Conservation (phyloP, 1,140 invertebrate species). For the Cecropterus lyciades region DNA sequence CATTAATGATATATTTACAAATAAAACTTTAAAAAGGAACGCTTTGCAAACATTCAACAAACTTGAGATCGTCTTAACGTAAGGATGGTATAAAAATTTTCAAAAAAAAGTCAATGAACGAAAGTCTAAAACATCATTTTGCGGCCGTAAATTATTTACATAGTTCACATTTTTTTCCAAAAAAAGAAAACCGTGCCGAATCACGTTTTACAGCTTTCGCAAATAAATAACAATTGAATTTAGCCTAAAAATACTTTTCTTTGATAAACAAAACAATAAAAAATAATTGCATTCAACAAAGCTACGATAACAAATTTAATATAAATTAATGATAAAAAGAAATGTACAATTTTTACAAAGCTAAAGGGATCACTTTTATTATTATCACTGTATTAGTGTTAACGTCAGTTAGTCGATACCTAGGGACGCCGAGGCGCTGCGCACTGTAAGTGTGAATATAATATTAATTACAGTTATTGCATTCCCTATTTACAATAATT, state of each 20-base stretch:
- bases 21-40: slow-evolving; percentile 84
- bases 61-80: slow-evolving; percentile 84
- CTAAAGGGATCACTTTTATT: slow-evolving; percentile 74
- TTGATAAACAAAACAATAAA: slow-evolving; percentile 84
- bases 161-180: slow-evolving; percentile 53
- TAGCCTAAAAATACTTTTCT: slow-evolving; percentile 81
- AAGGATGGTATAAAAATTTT: slow-evolving; percentile 82
- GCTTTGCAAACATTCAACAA: slow-evolving; percentile 84
- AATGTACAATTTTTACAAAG: slow-evolving; percentile 82
- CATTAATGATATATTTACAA: slow-evolving; percentile 82
- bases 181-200: slow-evolving; percentile 66
- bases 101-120: slow-evolving; percentile 75
- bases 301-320: slow-evolving; percentile 84
- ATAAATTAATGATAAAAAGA: slow-evolving; percentile 82
- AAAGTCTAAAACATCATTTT: slow-evolving; percentile 71
- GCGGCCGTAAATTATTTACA: slow-evolving; percentile 71
- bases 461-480: slow-evolving; percentile 44
- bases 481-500: slow-evolving; percentile 57
- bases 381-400: slow-evolving; percentile 72
- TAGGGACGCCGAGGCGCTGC: slow-evolving; percentile 16
- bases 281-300: slow-evolving; percentile 84
- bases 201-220: slow-evolving; percentile 75
- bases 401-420: slow-evolving; percentile 47
- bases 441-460: slow-evolving; percentile 15
- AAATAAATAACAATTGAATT: slow-evolving; percentile 84